Conservation (phyloP, 2,888 invertebrate genomes). For the Sinodicranocentrus sp. region DNA sequence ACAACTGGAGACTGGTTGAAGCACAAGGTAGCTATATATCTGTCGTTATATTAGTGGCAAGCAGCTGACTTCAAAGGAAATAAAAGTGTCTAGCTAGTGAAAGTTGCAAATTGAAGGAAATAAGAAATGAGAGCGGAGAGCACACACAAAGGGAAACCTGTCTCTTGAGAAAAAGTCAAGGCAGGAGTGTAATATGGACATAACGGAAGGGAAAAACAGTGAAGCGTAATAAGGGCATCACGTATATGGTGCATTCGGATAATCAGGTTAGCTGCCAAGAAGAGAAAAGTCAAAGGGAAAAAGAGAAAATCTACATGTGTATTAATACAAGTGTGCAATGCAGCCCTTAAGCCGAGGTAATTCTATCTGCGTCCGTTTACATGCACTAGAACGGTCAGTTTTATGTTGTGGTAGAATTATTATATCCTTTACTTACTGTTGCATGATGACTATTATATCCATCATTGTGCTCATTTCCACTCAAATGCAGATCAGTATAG, state of each 20-base stretch:
- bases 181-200: background rate
- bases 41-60: background rate
- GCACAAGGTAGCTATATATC: background rate
- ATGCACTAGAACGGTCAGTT: background rate
- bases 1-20: too few relatives aligned
- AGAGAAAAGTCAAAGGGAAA: constrained; percentile 3
- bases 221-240: background rate
- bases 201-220: background rate
- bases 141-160: constrained; percentile 34
- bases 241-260: background rate
- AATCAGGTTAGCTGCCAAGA: background rate
- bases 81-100: constrained; percentile 25
- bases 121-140: constrained; percentile 36
- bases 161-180: constrained; percentile 29
- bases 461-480: too few relatives aligned
- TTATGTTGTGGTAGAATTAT: too few relatives aligned
- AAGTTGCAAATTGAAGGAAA: constrained; percentile 52
- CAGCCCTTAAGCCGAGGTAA: too few relatives aligned
- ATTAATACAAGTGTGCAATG: too few relatives aligned
- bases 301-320: too few relatives aligned
- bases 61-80: constrained; percentile 52
- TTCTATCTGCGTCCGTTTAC: background rate
- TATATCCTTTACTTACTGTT: too few relatives aligned
- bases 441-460: too few relatives aligned
- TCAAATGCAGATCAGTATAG: too few relatives aligned